Conservation (phyloP, 2,113 vertebrate species). For the Channa argus region DNA sequence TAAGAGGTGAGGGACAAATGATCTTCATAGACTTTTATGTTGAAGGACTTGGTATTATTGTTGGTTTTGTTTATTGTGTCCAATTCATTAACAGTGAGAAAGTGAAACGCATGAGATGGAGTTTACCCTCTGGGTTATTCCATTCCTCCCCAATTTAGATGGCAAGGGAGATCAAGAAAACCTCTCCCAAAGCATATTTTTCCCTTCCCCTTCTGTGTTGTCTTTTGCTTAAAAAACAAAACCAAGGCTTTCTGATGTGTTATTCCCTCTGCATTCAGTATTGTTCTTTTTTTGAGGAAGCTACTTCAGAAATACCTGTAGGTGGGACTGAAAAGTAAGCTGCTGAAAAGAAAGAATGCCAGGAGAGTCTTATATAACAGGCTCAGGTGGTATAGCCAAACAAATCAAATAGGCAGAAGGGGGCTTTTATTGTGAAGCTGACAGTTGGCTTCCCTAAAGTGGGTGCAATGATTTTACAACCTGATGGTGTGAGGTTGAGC, state of each 20-base stretch:
- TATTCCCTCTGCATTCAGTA: slow-evolving; percentile 63
- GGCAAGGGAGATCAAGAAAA: slow-evolving; percentile 45
- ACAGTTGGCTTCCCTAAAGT: slow-evolving; percentile 56
- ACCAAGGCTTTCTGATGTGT: slow-evolving; percentile 49
- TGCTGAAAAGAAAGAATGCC: slow-evolving; percentile 53
- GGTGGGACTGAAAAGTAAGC: slow-evolving; percentile 53
- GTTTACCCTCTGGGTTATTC: slow-evolving; percentile 35
- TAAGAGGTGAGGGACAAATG: too few relatives aligned
- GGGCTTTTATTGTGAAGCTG: slow-evolving; percentile 55
- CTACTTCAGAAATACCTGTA: slow-evolving; percentile 67
- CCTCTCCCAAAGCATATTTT: slow-evolving; percentile 12
- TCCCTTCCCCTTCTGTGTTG: slow-evolving; percentile 20
- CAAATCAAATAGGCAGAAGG: slow-evolving; percentile 55
- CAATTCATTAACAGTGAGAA: background rate
- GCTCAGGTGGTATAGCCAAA: slow-evolving; percentile 47
- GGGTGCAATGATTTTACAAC: slow-evolving; percentile 35
- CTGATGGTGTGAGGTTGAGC: slow-evolving; percentile 45
- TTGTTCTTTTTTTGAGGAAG: slow-evolving; percentile 66
- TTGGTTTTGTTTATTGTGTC: background rate
- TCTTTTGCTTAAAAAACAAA: slow-evolving; percentile 35
- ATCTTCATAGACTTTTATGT: too few relatives aligned
- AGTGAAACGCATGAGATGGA: background rate
- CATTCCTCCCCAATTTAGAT: slow-evolving; percentile 37
- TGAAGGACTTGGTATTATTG: background rate
- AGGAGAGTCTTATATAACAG: slow-evolving; percentile 68